Evolutionary conservation across 37 sponge, comb jelly and placozoan genomes (phyloP), one percentile per base, ranked within the genome.

Genomic region (Halisarca cf. caerulea): DNA sequence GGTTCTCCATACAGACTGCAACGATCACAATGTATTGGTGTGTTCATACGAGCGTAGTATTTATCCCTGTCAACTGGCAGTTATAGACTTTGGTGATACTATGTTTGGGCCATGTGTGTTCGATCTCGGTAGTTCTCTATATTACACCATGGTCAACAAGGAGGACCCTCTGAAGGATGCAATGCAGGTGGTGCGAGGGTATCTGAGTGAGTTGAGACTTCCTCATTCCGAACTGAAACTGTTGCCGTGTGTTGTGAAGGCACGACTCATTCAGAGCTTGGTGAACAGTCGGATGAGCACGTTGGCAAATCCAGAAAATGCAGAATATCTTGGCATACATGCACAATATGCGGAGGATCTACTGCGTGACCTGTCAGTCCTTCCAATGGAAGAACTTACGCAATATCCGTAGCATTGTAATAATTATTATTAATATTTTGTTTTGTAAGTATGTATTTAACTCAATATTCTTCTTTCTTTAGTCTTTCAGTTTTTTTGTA

Each of bases 151-250:
- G 35, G 33, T 68, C 1, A 34, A 34, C 3, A 68, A 68, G 34
- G 69, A 68, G 69, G 69, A 68, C 33, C 69, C 69, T 3, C 5
- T 68, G 35, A 68, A 30, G 34, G 69, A 68, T 7, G 69, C 35
- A 28, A 1, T 28, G n/a, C 69, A 28, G n/a, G 69, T 30, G 33
- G 33, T 68, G 28, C 35, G 35, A 18, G 69, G 69, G 3, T 68
- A 34, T 34, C 14, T 68, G 5, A 34, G 35, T 34, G 69, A 68
- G 69, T 32, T 68, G 32, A 28, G 17, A 34, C 69, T 68, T 1
- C 69, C 69, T 34, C 32, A 68, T 17, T 7, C 11, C 17, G 69
- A 68, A 34, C 1, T 68, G 69, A 17, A 28, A 17, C 34, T 68
- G 14, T 17, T 68, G 35, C 35, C 35, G 17, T 32, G 15, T 34